phyloP scores from a whole-genome alignment of 2,888 invertebrate genomes.

The Erebia epiphron region DNA sequence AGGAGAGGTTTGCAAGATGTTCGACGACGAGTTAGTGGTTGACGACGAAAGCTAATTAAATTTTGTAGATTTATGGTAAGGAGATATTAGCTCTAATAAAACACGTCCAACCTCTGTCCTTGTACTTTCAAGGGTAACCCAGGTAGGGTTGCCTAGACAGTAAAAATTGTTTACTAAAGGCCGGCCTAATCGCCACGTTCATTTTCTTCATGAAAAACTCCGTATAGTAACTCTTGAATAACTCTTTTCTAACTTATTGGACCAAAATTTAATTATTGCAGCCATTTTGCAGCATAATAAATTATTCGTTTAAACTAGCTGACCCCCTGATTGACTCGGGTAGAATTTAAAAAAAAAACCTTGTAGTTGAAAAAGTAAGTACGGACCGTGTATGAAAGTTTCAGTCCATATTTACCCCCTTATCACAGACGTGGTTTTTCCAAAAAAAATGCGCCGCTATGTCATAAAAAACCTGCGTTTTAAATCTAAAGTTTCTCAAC shows the following conservation, averaged over 20 bases:
- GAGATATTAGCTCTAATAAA: background rate
- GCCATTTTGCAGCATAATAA: background rate
- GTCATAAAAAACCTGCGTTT: too few relatives aligned
- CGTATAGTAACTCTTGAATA: background rate
- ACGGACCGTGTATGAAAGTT: too few relatives aligned
- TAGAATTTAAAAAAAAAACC: too few relatives aligned
- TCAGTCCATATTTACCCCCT: too few relatives aligned
- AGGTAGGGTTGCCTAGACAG: background rate
- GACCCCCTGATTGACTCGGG: background rate
- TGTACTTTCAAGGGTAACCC: background rate
- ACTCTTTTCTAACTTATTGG: background rate
- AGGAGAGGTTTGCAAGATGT: too few relatives aligned
- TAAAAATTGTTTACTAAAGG: background rate
- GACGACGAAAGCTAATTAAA: background rate
- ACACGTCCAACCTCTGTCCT: background rate
- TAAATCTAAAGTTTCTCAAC: too few relatives aligned
- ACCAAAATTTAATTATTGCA: background rate
- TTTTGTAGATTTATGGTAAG: background rate
- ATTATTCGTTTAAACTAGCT: background rate
- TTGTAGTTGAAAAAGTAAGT: too few relatives aligned
- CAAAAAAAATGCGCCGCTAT: too few relatives aligned
- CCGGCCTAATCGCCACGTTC: background rate
- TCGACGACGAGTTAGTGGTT: too few relatives aligned
- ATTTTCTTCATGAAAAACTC: constrained; percentile 2
- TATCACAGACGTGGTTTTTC: too few relatives aligned